Evolutionary conservation across 2,797 vertebrate genomes (phyloP).

Genomic region (Chrysocyon brachyurus): DNA sequence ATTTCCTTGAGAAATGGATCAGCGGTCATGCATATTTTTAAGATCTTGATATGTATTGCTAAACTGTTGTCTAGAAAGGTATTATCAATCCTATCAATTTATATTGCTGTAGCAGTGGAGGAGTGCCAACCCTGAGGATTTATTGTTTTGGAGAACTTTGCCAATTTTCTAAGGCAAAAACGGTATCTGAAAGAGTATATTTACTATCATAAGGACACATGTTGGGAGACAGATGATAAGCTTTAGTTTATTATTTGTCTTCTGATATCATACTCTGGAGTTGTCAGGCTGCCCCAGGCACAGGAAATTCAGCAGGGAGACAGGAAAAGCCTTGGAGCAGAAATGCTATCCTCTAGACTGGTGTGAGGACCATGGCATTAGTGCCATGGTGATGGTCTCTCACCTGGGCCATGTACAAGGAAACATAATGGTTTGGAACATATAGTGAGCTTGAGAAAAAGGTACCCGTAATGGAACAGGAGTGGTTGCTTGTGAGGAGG

Average conservation of each 20-base stretch:
- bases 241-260: neutral
- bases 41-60: neutral
- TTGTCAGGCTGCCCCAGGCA: neutral
- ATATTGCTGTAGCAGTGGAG: neutral
- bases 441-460: neutral
- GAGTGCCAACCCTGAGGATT: neutral
- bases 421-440: neutral
- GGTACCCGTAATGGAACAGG: neutral
- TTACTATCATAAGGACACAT: neutral
- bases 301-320: neutral
- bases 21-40: neutral
- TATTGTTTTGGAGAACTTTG: constrained; percentile 1
- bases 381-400: rapidly evolving
- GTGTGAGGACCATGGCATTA: neutral
- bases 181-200: neutral
- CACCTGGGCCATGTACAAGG: neutral
- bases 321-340: neutral
- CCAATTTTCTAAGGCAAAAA: neutral
- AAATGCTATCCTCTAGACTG: neutral
- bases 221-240: neutral
- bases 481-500: neutral
- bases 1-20: neutral
- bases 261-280: neutral
- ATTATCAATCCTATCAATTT: neutral
- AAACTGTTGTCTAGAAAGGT: neutral